Evolutionary conservation across 2,113 vertebrate genomes (phyloP).

Genomic region (Oenanthe melanoleuca): DNA sequence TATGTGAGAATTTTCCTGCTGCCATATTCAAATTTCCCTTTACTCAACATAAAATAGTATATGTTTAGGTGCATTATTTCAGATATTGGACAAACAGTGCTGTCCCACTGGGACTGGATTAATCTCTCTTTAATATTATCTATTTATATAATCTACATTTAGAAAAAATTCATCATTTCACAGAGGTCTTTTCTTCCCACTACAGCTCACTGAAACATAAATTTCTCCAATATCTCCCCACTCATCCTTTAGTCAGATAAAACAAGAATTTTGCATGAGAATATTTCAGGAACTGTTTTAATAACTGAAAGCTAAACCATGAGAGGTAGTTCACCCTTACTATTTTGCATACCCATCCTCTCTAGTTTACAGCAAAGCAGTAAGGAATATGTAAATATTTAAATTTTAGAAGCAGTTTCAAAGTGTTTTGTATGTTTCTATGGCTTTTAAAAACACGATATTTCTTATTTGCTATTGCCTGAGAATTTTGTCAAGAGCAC

Average conservation of each 20-base stretch:
- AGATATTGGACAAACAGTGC: background rate
- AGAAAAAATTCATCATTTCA: background rate
- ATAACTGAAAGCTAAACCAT: background rate
- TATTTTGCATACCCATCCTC: background rate
- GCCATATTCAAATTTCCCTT: background rate
- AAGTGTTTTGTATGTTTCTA: background rate
- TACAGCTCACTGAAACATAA: background rate
- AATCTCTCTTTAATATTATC: background rate
- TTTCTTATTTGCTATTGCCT: slow-evolving; percentile 5
- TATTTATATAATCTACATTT: background rate
- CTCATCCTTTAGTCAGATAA: background rate
- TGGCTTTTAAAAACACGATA: background rate
- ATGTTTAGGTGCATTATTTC: background rate
- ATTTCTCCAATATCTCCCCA: background rate
- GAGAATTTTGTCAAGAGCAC: slow-evolving; percentile 1
- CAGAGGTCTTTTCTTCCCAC: background rate
- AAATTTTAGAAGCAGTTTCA: background rate
- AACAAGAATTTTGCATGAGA: background rate
- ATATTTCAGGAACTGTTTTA: background rate
- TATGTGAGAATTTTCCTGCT: background rate
- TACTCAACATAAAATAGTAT: background rate
- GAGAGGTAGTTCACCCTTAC: background rate
- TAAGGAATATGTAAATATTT: background rate
- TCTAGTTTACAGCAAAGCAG: background rate
- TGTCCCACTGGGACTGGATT: background rate